Percentiles rank a stretch among this genome's conserved stretches.
Conservation (phyloP, 2,797 vertebrate species). For the Pelodytes ibericus region DNA sequence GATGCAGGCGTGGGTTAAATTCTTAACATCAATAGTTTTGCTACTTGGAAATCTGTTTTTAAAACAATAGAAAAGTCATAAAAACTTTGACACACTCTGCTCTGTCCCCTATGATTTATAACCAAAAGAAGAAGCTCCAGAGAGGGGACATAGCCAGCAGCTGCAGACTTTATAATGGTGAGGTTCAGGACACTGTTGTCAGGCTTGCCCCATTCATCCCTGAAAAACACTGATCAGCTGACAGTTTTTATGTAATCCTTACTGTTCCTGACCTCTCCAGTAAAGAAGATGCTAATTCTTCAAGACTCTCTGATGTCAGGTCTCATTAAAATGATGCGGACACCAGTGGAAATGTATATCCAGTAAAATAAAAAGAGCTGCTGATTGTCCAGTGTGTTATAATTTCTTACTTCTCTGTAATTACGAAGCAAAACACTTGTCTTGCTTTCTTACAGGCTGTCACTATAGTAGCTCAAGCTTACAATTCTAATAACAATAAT, state of each 20-base stretch:
- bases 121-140: neutral
- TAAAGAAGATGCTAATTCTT: neutral
- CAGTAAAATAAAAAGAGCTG: neutral
- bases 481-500: too few relatives aligned
- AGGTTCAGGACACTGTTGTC: conserved; percentile 12
- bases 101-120: conserved; percentile 1
- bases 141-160: conserved; percentile 11
- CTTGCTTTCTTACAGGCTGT: too few relatives aligned
- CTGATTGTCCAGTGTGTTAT: neutral
- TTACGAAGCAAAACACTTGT: too few relatives aligned
- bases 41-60: conserved; percentile 15
- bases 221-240: neutral
- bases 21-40: conserved; percentile 11
- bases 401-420: too few relatives aligned
- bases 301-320: neutral
- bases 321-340: neutral
- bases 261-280: neutral
- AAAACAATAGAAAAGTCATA: neutral
- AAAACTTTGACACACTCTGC: neutral
- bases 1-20: conserved; percentile 1
- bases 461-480: too few relatives aligned
- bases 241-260: neutral
- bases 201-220: neutral
- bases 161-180: conserved; percentile 11
- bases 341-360: neutral